Base-by-base conservation (phyloP, 1,140 invertebrate species). In the Lamellibrachia luymesi region DNA sequence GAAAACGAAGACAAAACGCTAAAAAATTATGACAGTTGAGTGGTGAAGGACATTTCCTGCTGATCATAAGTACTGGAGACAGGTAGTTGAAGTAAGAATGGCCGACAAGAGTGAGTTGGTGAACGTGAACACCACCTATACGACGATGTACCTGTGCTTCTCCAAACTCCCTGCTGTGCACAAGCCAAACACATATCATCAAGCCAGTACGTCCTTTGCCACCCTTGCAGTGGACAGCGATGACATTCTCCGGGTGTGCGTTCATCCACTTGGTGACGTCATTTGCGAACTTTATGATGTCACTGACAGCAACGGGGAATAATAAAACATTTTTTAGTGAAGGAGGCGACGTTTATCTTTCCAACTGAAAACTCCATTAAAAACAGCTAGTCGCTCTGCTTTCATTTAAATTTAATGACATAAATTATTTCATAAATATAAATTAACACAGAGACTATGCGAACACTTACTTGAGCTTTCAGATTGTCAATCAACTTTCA, bases 181-280 rank as follows among this genome's bases (percentile, higher is more conserved):
- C 95, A 0, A 97, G 95, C 96, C 97, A 97, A 8, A 96, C 96
- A 95, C 97, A 97, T 51, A 97, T 97, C 96, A 97, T 97, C n/a
- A 97, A 97, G 50, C 97, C 97, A 38, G 97, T 97, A 50, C 97
- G 95, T 2, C 97, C 97, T 94, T 97, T 97, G 4, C 97, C 97
- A 49, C 97, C 97, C 95, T 97, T 97, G 95, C 97, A 97, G 94
- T 97, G 97, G 51, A 97, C 97, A 22, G 97, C 97, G 89, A 97
- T 97, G 2, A 97, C 96, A 94, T 97, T 97, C 27, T 95, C 90
- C 5, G 96, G 95, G 95, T 97, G 96, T 13, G 95, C 94, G 27
- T 95, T 95, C 94, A 97, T 96, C 96, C 97, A 97, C 50, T 96
- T 95, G 51, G 96, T 95, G 13, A 97, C 97, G 95, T 96, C 96